Evolutionary conservation across 2,113 vertebrate species (phyloP), one percentile per base, ranked within the genome.

Genomic region (Strigops habroptila): DNA sequence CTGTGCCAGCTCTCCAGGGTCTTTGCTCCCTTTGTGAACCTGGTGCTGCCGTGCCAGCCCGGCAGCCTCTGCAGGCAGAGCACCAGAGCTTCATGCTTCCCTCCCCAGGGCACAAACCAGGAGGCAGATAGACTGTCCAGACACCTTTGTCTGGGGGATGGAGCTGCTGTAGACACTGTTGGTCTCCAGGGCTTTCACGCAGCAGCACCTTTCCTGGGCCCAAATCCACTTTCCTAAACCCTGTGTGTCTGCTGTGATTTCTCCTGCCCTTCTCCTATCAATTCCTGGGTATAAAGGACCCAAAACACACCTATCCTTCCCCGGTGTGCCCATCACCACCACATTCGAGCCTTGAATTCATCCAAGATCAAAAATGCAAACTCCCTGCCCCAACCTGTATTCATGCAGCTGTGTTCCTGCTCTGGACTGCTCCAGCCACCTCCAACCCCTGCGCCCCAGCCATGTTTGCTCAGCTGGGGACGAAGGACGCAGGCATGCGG

Each of bases 351-450:
- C 65, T 10, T 70, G 3, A 11, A 67, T 10, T 28, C 77, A 35
- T 5, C 17, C 2, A 0, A 31, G 24, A 27, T n/a, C 9, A 9
- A 37, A 39, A 14, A 3, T 8, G 3, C 59, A 5, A 18, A 8
- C 41, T 65, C 37, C 21, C 5, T 46, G 30, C 18, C 41, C 71
- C 53, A 14, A 1, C 21, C 49, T 21, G 81, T 13, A 19, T 62
- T 78, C 60, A 30, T 1, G 3, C 68, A 25, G 68, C 83, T 10
- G 0, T n/a, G n/a, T 59, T 74, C 64, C n/a, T 7, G 30, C n/a
- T 8, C 83, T 17, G 55, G 35, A 19, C 21, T 3, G 12, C 79
- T 74, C 37, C 87, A 10, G 57, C 22, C 78, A 6, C 81, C 82
- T 10, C 39, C 44, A 65, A 1, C 8, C 28, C 0, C 74, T 13